A percentile compares a stretch with the other conserved stretches of the same genome.
These are phyloP conservation scores for Myiotriccus ornatus DNA, from an alignment of 2,797 vertebrate genomes.

Conservation along the genomic window DNA sequence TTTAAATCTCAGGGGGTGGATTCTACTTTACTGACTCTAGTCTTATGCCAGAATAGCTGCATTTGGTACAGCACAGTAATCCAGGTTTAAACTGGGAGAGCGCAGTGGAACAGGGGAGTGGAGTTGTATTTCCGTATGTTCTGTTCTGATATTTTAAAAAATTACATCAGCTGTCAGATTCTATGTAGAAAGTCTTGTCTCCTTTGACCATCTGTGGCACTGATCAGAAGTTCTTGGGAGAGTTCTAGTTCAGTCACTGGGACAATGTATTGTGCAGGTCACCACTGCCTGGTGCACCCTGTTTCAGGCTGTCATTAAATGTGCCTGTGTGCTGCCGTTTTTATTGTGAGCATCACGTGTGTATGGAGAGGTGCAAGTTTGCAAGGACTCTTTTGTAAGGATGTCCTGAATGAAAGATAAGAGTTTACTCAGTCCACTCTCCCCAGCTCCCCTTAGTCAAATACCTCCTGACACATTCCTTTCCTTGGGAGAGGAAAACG, in stretches of 20 bases:
- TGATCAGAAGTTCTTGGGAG: neutral
- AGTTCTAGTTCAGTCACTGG: neutral
- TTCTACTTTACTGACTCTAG: neutral
- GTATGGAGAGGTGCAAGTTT: neutral
- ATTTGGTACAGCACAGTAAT: neutral
- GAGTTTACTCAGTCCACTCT: neutral
- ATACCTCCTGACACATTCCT: neutral
- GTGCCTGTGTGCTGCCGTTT: neutral
- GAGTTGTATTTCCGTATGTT: neutral
- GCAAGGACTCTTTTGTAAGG: neutral
- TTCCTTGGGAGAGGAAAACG: neutral
- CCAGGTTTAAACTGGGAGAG: neutral
- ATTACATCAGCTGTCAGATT: constrained; percentile 14
- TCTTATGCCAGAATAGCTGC: neutral
- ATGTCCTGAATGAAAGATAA: neutral
- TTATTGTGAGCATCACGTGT: neutral
- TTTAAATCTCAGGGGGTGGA: constrained; percentile 42
- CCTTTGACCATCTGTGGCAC: neutral
- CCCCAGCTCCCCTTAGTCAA: neutral
- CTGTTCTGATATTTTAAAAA: constrained; percentile 32
- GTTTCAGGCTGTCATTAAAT: neutral
- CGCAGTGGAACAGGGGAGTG: neutral
- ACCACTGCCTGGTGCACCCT: neutral
- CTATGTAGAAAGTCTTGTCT: neutral
- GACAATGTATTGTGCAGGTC: accelerated